A percentile compares a stretch with the other conserved stretches of the same genome.
These are phyloP conservation scores for Chaenodraco wilsoni DNA, from an alignment of 2,797 vertebrate species.

Conservation along the genomic window DNA sequence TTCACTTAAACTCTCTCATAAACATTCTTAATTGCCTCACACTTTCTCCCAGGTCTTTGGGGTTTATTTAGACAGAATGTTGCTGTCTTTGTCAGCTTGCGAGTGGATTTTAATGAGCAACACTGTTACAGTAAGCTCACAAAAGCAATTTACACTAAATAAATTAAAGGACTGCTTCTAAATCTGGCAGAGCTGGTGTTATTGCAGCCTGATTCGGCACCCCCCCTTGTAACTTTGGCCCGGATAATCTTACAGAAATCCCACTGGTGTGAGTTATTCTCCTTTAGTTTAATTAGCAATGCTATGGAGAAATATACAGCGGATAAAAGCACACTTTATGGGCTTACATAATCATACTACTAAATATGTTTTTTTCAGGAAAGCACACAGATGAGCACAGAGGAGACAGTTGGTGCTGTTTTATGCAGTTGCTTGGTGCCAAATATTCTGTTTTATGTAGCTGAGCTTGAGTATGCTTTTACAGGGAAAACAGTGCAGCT, in stretches of 20 bases:
- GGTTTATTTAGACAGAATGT: conserved; percentile 39
- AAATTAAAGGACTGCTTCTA: no score
- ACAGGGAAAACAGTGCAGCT: conserved; percentile 2
- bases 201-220: no score
- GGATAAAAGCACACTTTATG: conserved; percentile 13
- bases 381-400: conserved; percentile 23
- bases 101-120: conserved; percentile 61
- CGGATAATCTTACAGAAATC: no score
- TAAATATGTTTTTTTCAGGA: conserved; percentile 33
- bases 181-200: no score
- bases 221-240: no score
- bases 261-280: no score
- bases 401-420: conserved; percentile 39
- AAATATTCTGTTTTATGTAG: conserved; percentile 15
- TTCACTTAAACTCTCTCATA: conserved; percentile 22
- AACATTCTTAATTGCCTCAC: conserved; percentile 44
- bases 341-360: conserved; percentile 55
- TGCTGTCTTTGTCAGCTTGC: conserved; percentile 41
- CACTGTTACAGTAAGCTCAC: conserved; percentile 21
- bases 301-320: conserved; percentile 7
- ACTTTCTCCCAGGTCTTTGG: conserved; percentile 36
- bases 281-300: neutral
- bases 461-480: conserved; percentile 6
- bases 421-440: conserved; percentile 31
- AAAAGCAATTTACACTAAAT: no score